Evolutionary conservation across 2,113 vertebrate species (phyloP), one percentile per base, ranked within the genome.

Genomic region (Sphaerodactylus townsendi): DNA sequence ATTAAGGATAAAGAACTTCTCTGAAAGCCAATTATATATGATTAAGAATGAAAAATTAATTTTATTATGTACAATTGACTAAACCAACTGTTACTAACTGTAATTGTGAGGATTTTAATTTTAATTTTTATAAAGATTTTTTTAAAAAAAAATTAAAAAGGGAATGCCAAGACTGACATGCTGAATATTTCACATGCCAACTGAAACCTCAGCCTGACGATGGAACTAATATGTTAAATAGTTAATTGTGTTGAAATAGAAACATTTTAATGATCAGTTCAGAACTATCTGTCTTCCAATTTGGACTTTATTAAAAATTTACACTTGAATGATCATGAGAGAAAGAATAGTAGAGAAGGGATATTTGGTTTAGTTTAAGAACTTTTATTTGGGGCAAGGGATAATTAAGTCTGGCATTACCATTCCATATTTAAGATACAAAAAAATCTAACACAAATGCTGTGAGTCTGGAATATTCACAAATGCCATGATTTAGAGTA

Each of bases 171-270:
- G 83, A 92, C 33, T 72, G 75, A 84, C 56, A 74, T 0, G 3
- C 7, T 82, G 86, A 70, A 82, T 87, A 85, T 90, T 88, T 66
- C 87, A 64, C 10, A 39, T 19, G 82, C 80, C 81, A 81, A 37
- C 30, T 30, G 68, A 93, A 93, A 86, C 37, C 19, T 91, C 53
- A 68, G 15, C 15, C 89, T 87, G 69, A 78, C 3, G 62, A 88
- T 93, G 77, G 72, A 94, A 89, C 77, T 82, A 85, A 91, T 62
- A 0, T 3, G 39, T 90, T 92, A 91, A 91, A 87, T 72, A 89
- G 44, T 59, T 75, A 1, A 77, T 89, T 87, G 88, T 86, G 81
- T 73, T 92, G 74, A 90, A 88, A 88, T 82, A 33, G 48, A 92
- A 95, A 90, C 17, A 90, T 85, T 92, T 91, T 81, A 91, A 89